phyloP scores from a whole-genome alignment of 1,140 invertebrate species.

The Drosophila murphyi region DNA sequence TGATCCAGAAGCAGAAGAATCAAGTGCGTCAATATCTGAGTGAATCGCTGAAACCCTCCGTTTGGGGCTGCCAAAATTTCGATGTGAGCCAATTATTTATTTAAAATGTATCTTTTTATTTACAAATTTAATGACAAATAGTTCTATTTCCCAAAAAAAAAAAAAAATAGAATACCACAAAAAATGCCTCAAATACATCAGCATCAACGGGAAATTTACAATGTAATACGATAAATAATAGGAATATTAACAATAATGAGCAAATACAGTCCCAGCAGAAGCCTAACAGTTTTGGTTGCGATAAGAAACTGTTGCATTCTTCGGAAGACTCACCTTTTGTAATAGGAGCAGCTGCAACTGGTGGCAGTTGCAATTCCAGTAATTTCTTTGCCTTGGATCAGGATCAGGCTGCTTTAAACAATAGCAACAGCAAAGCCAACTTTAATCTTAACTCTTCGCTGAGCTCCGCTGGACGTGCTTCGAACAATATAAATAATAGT shows the following conservation, averaged over 20 bases:
- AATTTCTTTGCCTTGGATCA: conserved; percentile 13
- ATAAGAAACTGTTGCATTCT: conserved; percentile 31
- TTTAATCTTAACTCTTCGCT: conserved; percentile 38
- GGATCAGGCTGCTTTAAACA: no score
- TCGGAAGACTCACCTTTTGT: conserved; percentile 54
- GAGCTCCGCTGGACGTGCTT: not conserved
- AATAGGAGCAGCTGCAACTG: conserved; percentile 16
- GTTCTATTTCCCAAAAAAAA: not conserved
- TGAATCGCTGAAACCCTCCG: conserved; percentile 88
- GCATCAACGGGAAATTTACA: conserved; percentile 58
- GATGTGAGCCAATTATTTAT: conserved; percentile 36
- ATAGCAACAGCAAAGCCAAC: conserved; percentile 27
- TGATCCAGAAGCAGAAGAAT: conserved; percentile 94
- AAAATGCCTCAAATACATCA: conserved; percentile 24
- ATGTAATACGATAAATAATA: not conserved
- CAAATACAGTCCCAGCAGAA: conserved; percentile 27
- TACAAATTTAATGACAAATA: no score
- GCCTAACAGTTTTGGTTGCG: conserved; percentile 47
- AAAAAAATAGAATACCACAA: not conserved
- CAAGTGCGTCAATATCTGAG: conserved; percentile 94
- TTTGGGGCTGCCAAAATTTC: conserved; percentile 59
- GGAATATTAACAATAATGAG: conserved; percentile 14
- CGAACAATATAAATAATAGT: conserved; percentile 31
- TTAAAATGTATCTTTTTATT: no score
- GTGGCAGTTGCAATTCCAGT: conserved; percentile 10